phyloP scores from a whole-genome alignment of 2,888 invertebrate species.

The Pandemis heparana region DNA sequence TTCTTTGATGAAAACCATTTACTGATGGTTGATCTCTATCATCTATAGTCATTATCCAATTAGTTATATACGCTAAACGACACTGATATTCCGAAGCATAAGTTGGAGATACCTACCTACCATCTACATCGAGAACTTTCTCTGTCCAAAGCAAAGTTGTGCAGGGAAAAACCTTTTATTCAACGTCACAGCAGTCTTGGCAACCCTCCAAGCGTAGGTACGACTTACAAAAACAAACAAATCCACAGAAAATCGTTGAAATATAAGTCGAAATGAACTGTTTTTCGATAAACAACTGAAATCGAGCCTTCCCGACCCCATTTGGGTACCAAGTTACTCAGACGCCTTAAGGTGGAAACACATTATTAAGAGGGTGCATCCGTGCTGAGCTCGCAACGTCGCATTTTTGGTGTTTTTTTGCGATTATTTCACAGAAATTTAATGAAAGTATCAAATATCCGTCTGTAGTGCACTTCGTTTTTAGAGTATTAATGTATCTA shows the following conservation, averaged over 20 bases:
- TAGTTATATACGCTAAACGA: neutral
- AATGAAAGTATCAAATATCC: too few species aligned
- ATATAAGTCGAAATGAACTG: neutral
- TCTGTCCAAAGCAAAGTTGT: neutral
- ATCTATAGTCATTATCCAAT: too few species aligned
- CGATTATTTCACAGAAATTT: too few species aligned
- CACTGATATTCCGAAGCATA: neutral
- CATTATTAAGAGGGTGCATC: too few species aligned
- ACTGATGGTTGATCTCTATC: neutral
- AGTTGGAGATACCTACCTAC: neutral
- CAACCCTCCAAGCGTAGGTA: neutral
- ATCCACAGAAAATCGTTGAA: neutral
- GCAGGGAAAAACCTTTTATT: neutral
- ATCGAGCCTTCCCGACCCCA: too few species aligned
- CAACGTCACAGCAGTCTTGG: neutral
- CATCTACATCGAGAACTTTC: neutral
- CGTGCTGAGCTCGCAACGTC: too few species aligned
- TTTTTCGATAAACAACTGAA: neutral
- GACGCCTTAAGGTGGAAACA: too few species aligned
- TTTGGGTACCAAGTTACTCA: too few species aligned
- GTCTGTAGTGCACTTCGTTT: too few species aligned
- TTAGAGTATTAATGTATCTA: too few species aligned
- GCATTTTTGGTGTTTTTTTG: too few species aligned
- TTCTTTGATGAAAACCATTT: neutral
- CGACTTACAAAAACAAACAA: constrained; percentile 1